Base-by-base conservation (phyloP, 64 coral and sea anemone species). In the Orbicella faveolata region DNA sequence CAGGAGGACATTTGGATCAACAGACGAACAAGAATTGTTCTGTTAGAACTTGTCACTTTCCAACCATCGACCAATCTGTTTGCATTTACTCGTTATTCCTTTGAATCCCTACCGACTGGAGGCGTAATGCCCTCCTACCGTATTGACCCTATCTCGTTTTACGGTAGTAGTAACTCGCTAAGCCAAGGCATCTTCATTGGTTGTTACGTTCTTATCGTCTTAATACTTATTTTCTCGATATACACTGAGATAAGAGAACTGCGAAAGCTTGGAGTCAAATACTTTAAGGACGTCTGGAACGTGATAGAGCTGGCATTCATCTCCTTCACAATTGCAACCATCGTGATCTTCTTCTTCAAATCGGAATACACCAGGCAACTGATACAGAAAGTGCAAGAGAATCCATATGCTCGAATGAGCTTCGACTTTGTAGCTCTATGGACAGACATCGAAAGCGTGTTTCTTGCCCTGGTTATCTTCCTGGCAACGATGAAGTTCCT, bases 341-440 rank as follows among this genome's bases (percentile, higher is more conserved):
- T 92, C 17, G 55, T 78, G 65, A 75, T 83, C 19, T 70, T 86
- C 15, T 73, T 83, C 26, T 73, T 95, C 36, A 93, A 96, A 78
- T 48, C 73, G 54, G 54, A 89, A 69, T 78, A 92, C 61, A 77
- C 82, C 21, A 59, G 79, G n/a, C 52, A 19, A 39, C 54, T 92
- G 52, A 23, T 90, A 4, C 9, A 55, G 70, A 83, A 93, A 57
- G 92, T 96, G 48, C 72, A 90, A 15, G n/a, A 36, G 2, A 96
- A 96, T 52, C 94, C 94, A 81, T 96, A 89, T 52, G 87, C 34
- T 10, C 63, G 84, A 36, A 75, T 96, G 34, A 96, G 90, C 48
- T 93, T 96, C 52, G 87, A 89, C 59, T 86, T 90, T 11, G 61
- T 90, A 36, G 80, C 52, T 1, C 12, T 90, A n/a, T 88, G 54